Evolutionary conservation across 2,797 vertebrate genomes (phyloP).

Genomic region (Phrynocephalus forsythii): DNA sequence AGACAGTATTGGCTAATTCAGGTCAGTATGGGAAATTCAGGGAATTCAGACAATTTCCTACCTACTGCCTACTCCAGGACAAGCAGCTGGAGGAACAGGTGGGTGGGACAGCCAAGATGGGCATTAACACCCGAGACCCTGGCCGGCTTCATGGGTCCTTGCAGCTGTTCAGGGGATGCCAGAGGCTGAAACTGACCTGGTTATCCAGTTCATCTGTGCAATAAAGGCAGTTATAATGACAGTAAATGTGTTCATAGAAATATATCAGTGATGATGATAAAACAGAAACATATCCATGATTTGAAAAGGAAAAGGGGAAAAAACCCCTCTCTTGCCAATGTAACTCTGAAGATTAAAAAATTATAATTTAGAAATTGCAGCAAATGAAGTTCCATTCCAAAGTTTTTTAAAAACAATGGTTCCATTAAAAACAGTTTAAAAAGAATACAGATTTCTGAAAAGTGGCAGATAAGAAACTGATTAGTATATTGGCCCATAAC

Average conservation of each 20-base stretch:
- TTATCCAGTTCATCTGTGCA: not conserved
- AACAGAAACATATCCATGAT: not conserved
- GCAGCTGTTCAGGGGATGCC: not conserved
- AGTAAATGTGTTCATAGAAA: not conserved
- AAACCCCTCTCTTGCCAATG: not conserved
- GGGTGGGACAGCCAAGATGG: not conserved
- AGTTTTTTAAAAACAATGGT: not conserved
- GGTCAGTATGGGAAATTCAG: not conserved
- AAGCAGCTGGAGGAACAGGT: not conserved
- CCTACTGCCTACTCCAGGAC: not conserved
- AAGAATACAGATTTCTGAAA: not conserved
- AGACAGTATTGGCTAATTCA: not conserved
- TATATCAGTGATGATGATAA: not conserved
- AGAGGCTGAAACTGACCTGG: not conserved
- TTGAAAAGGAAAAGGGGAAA: not conserved
- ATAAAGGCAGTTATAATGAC: not conserved
- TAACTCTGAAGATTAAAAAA: not conserved
- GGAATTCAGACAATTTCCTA: not conserved
- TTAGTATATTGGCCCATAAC: not conserved
- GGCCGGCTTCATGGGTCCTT: too few relatives aligned
- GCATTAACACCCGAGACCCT: not conserved
- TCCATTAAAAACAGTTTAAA: not conserved
- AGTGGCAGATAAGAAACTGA: not conserved
- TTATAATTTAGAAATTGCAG: not conserved
- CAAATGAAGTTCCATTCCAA: not conserved